Conservation (phyloP, 2,888 invertebrate species). For the Linnaemya tessellans region DNA sequence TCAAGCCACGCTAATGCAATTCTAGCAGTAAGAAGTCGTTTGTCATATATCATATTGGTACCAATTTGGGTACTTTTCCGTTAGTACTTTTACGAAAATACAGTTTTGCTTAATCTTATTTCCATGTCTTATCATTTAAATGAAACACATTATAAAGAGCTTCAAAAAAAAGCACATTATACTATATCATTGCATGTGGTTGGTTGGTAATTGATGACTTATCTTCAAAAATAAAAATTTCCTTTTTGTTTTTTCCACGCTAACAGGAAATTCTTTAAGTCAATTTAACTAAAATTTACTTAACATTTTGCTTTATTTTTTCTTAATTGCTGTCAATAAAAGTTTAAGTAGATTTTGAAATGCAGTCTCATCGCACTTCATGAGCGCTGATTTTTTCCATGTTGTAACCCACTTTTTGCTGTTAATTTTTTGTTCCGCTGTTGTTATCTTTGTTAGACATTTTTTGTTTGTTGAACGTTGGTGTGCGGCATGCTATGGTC, state of each 20-base stretch:
- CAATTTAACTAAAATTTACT: constrained; percentile 30
- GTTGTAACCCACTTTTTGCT: constrained; percentile 58
- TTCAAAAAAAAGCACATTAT: not conserved
- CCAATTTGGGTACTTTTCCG: not conserved
- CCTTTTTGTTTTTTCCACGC: not conserved
- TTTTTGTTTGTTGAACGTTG: constrained; percentile 21
- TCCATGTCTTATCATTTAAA: constrained; percentile 39
- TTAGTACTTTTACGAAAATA: not conserved
- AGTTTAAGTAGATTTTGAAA: constrained; percentile 8
- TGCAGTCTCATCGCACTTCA: constrained; percentile 17
- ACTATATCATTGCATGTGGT: constrained; percentile 37
- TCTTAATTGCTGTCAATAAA: constrained; percentile 48
- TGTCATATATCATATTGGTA: not conserved
- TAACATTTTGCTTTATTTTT: not conserved
- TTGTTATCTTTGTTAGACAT: constrained; percentile 47
- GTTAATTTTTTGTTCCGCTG: not conserved
- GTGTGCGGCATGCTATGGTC: constrained; percentile 4
- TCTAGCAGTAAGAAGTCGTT: no score
- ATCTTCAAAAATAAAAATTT: constrained; percentile 19
- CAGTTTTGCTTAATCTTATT: not conserved
- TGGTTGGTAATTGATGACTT: constrained; percentile 38
- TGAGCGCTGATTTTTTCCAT: constrained; percentile 15
- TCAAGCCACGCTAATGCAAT: no score
- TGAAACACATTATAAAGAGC: constrained; percentile 18
- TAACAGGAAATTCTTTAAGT: constrained; percentile 46